Base-by-base conservation (phyloP, 2,888 invertebrate species). In the Spodoptera picta region DNA sequence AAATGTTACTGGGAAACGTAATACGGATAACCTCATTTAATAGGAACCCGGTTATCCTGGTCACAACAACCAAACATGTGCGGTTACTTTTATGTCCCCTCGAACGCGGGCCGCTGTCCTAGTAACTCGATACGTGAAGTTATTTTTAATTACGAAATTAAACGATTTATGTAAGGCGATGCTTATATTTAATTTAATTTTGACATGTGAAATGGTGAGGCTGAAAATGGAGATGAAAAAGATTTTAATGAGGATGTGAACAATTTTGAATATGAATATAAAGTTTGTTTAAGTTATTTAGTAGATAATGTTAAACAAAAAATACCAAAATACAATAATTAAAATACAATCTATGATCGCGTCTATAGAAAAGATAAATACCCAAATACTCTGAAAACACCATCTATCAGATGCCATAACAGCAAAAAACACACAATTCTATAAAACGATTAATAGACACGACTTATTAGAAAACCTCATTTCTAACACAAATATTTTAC, bases 41-140 rank as follows among this genome's bases (percentile, higher is more conserved):
- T 50, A 76, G 52, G 73, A 79, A 92, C 89, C 89, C 91, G 93
- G 93, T 92, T 88, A 90, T 86, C 84, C 81, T 81, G 79, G 43
- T 23, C 44, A 46, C 14, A 57, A 14, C 83, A 82, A 79, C 81
- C 73, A 70, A 75, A 68, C 74, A 78, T 66, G 73, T 72, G 74
- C 63, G 67, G 55, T 52, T 54, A 4, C 60, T 72, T 80, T 80
- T 51, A 69, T 75, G 68, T 69, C 50, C 27, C 48, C 46, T 65
- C 55, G n/a, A 63, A 78, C 62, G 60, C 54, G 50, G 64, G 49
- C 60, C 59, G 56, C 41, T 49, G 62, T 62, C 54, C 64, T 65
- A 61, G 67, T 75, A 65, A 75, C 44, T 47, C 10, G 44, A 70
- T 53, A 71, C 55, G 62, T 75, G 54, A 61, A 62, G 54, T 62